Base-by-base conservation (phyloP, 2,797 vertebrate genomes). In the Clarias pachynema region DNA sequence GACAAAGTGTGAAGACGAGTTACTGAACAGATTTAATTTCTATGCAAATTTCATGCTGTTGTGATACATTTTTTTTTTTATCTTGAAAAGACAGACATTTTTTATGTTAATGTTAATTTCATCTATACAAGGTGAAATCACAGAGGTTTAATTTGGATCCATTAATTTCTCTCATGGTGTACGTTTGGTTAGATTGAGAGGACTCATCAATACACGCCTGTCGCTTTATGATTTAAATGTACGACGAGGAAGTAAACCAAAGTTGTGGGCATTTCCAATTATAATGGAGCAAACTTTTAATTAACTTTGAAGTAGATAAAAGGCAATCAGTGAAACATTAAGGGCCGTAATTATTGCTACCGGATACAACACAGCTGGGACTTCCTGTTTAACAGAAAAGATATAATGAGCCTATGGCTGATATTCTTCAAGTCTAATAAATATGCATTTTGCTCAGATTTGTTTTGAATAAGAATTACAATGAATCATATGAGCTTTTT, bases 1-100 rank as follows among this genome's bases (percentile, higher is more conserved):
- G 90, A 93, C 92, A 90, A 85, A 26, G 84, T 80, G 87, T 90
- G 85, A 90, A 68, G 83, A 88, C 82, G 80, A 86, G 84, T 79
- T 60, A 53, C 82, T 87, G 86, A 91, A 91, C 84, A 91, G 85
- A 90, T 93, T 92, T 89, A 90, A 94, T 94, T 94, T 94, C 91
- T 92, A 94, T 95, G 93, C 91, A 92, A 94, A 94, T 95, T 84
- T 80, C 82, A 66, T 86, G 59, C 70, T 75, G 75, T 86, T 75
- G 49, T 81, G 44, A 59, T 81, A 12, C 20, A 15, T 59, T 37
- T 40, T 40, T 40, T 40, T 89, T 92, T 92, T 77, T 84, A 94
- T 94, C 91, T 92, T 85, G 82, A 89, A 91, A 90, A 89, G 87
- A 89, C 91, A 91, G 89, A 86, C 81, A 87, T 62, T 81, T 88